Evolutionary conservation across 2,888 invertebrate species (phyloP).

Genomic region (Erebia aethiops): DNA sequence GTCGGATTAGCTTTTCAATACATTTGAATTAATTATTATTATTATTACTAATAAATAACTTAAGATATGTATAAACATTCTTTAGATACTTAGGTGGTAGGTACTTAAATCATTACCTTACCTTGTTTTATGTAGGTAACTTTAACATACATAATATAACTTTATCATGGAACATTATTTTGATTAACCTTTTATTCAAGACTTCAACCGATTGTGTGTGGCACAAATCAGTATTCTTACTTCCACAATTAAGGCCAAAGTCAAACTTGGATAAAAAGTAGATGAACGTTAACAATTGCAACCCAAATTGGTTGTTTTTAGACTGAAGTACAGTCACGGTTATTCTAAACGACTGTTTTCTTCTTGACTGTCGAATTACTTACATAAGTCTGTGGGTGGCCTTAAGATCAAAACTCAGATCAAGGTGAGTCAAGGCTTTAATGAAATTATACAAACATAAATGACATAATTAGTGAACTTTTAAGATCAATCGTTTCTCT

Average conservation of each 20-base stretch:
- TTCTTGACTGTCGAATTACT: not conserved
- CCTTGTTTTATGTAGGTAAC: too few relatives aligned
- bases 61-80: not conserved
- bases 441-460: not conserved
- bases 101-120: too few relatives aligned
- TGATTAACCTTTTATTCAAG: too few relatives aligned
- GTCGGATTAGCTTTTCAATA: slow-evolving; percentile 7
- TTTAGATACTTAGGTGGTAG: not conserved
- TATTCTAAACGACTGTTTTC: not conserved
- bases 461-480: not conserved
- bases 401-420: not conserved
- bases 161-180: too few relatives aligned
- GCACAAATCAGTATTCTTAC: too few relatives aligned
- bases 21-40: not conserved
- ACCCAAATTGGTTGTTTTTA: too few relatives aligned
- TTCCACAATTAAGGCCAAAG: too few relatives aligned
- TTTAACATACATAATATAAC: too few relatives aligned
- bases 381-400: not conserved
- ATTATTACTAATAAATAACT: not conserved
- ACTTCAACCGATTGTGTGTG: too few relatives aligned
- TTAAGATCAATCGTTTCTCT: slow-evolving; percentile 9
- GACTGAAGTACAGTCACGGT: too few relatives aligned
- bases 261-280: too few relatives aligned
- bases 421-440: not conserved
- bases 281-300: too few relatives aligned